phyloP scores from a whole-genome alignment of 2,113 vertebrate species.

The Corydoras sp. region DNA sequence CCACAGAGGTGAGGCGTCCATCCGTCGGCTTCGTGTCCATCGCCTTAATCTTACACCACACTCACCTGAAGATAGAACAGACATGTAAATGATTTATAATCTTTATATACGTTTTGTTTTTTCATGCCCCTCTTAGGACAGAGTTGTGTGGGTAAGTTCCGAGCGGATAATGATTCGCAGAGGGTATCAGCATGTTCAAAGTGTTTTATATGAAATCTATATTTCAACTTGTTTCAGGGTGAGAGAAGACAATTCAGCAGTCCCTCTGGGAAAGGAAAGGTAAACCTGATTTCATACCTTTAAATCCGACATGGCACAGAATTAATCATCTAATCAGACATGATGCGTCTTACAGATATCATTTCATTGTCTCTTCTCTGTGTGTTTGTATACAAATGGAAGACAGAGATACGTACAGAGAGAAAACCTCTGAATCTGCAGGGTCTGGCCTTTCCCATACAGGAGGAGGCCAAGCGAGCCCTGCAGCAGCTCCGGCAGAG shows the following conservation, averaged over 20 bases:
- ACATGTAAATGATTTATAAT: too few relatives aligned
- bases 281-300: too few relatives aligned
- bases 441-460: slow-evolving; percentile 89
- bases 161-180: background rate
- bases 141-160: slow-evolving; percentile 66
- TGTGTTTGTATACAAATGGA: slow-evolving; percentile 67
- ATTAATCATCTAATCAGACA: too few relatives aligned
- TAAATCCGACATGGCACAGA: too few relatives aligned
- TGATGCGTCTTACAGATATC: too few relatives aligned
- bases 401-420: slow-evolving; percentile 91
- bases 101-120: too few relatives aligned
- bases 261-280: too few relatives aligned
- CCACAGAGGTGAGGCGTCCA: slow-evolving; percentile 75
- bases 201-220: background rate
- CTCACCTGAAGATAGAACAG: too few relatives aligned
- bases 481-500: slow-evolving; percentile 83
- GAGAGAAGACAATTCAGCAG: too few relatives aligned
- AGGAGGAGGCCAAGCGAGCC: slow-evolving; percentile 82
- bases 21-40: background rate
- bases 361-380: too few relatives aligned
- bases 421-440: slow-evolving; percentile 89
- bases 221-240: too few relatives aligned
- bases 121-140: slow-evolving; percentile 56
- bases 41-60: background rate
- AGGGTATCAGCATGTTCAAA: background rate